phyloP scores from a whole-genome alignment of 2,888 invertebrate species.

The Ellobium chinense region DNA sequence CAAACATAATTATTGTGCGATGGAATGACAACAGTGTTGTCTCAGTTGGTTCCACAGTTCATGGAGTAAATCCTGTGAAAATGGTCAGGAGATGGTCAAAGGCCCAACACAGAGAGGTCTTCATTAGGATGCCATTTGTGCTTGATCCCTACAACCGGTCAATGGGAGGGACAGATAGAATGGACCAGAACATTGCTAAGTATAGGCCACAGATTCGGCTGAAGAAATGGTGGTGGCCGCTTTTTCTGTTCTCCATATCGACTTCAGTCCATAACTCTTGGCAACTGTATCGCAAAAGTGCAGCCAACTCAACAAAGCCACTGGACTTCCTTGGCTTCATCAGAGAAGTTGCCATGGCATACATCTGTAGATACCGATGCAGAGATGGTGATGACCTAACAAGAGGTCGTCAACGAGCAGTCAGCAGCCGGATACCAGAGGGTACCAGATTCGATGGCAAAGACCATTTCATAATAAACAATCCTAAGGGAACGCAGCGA shows the following conservation, averaged over 20 bases:
- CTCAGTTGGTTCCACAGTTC: not conserved
- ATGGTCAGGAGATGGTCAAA: not conserved
- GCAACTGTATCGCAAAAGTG: not conserved
- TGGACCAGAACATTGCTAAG: not conserved
- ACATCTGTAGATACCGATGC: not conserved
- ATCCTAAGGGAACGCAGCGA: not conserved
- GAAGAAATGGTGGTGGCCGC: not conserved
- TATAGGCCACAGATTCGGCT: not conserved
- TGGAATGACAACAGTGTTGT: not conserved
- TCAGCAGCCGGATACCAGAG: not conserved
- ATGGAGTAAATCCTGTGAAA: not conserved
- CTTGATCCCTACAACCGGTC: not conserved
- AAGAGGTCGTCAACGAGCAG: not conserved
- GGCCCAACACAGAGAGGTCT: not conserved
- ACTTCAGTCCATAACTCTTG: not conserved
- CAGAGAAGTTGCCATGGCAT: not conserved
- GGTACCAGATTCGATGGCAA: not conserved
- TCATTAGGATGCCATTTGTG: not conserved
- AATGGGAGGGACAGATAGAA: not conserved
- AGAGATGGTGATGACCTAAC: not conserved
- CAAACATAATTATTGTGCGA: not conserved
- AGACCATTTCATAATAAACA: not conserved
- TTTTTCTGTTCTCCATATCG: not conserved
- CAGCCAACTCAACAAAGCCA: not conserved
- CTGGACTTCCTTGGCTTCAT: not conserved